Conservation (phyloP, 2,888 invertebrate genomes). For the Onchidella celtica region DNA sequence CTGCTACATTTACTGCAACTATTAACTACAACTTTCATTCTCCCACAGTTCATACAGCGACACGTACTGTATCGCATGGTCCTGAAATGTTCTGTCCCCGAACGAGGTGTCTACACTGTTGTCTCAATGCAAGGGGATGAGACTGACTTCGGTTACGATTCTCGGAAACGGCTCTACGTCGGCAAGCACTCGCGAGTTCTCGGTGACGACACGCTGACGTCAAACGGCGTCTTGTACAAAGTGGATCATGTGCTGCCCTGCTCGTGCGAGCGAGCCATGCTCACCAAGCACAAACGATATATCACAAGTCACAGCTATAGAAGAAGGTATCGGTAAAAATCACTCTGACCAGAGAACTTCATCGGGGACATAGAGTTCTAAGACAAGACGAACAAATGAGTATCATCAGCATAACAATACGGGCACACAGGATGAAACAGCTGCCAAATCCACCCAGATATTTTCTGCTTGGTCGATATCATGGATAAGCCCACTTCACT, state of each 20-base stretch:
- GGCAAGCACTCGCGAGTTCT: conserved; percentile 60
- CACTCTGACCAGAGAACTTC: too few relatives aligned
- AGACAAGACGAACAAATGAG: too few relatives aligned
- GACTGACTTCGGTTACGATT: conserved; percentile 57
- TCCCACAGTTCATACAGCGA: conserved; percentile 79
- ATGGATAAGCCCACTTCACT: too few relatives aligned
- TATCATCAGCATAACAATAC: too few relatives aligned
- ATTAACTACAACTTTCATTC: too few relatives aligned
- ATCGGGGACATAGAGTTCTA: too few relatives aligned
- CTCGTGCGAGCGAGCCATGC: conserved; percentile 48
- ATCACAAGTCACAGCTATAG: conserved; percentile 21
- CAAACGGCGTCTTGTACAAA: conserved; percentile 61
- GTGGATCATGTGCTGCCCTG: conserved; percentile 63
- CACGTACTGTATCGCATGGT: conserved; percentile 78
- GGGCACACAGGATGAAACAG: too few relatives aligned
- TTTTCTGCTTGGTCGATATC: too few relatives aligned
- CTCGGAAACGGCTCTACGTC: conserved; percentile 52
- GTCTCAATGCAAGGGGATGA: conserved; percentile 59
- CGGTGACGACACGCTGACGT: conserved; percentile 51
- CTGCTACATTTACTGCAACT: too few relatives aligned
- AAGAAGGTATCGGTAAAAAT: not conserved
- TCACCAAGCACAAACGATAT: not conserved
- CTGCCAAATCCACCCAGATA: too few relatives aligned
- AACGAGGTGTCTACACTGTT: conserved; percentile 57
- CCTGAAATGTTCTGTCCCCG: conserved; percentile 56